Conservation (phyloP, 2,113 vertebrate genomes). For the Rhabdomys dilectus region DNA sequence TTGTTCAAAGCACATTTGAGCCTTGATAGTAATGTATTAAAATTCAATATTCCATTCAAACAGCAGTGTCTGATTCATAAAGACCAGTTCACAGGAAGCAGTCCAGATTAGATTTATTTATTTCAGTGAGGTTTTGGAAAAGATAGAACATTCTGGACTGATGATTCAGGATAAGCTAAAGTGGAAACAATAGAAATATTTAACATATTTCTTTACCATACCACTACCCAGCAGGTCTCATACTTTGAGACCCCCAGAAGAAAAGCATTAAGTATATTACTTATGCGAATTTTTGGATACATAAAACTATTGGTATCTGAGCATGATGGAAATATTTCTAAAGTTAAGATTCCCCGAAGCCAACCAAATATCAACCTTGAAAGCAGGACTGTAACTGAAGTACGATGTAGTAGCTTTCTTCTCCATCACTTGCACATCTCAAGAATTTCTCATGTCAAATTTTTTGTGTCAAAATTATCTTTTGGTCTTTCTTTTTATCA, state of each 20-base stretch:
- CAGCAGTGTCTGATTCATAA: neutral
- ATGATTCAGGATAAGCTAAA: neutral
- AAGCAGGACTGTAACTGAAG: neutral
- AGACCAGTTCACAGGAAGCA: neutral
- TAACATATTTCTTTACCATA: neutral
- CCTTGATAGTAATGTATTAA: neutral
- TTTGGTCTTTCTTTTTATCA: neutral
- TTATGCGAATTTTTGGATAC: neutral
- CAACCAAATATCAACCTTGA: neutral
- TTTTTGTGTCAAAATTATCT: conserved; percentile 19
- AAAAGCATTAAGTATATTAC: neutral
- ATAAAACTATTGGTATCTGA: neutral
- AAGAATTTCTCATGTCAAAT: conserved; percentile 16
- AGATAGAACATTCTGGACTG: neutral
- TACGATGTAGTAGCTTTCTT: neutral
- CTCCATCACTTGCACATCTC: neutral
- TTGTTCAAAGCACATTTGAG: neutral
- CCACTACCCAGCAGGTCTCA: neutral
- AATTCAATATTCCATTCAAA: neutral
- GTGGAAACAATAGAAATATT: neutral
- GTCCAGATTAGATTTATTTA: neutral
- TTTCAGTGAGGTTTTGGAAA: neutral
- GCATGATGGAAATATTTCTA: neutral
- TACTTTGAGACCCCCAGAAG: neutral
- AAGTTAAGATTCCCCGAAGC: neutral